Base-by-base conservation (phyloP, 2,888 invertebrate species). In the Omphaloscelis lunosa region DNA sequence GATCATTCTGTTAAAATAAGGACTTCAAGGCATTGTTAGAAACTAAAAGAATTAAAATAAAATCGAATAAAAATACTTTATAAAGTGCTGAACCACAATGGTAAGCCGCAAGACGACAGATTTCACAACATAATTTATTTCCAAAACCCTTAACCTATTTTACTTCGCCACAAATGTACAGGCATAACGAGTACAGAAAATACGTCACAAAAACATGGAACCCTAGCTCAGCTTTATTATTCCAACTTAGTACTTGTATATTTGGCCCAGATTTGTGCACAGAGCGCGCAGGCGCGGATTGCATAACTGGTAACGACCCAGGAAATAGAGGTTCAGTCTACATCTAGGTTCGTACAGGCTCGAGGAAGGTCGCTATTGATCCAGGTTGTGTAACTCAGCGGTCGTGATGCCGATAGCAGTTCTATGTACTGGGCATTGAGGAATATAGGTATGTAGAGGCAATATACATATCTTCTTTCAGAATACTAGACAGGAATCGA, bases 261-360 rank as follows among this genome's bases (percentile, higher is more conserved):
- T 53, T 59, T 84, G 84, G n/a, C 84, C 84, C 51, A 84, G 82
- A 84, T 84, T 82, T 48, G 41, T 11, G 72, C 15, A 39, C 5
- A 27, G 12, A 82, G 65, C 61, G 88, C 88, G 88, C 88, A 86
- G 75, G 88, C 88, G 88, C 84, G 88, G 5, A 51, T 88, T 88
- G 82, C 88, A 86, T 88, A 88, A 88, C 86, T 76, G 66, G 65
- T 85, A 85, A 82, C 85, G 86, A 87, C 74, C 68, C 83, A 88
- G 88, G 85, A 88, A 88, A 56, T 79, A 71, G 73, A 78, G 68
- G 61, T 85, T 78, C 79, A 79, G 83, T 76, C 70, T 69, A 73
- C 73, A 70, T 83, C 87, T 88, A 85, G 86, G 82, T 84, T 88
- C 71, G 63, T 87, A 88, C 75, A 83, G 71, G 2, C 68, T 51